Evolutionary conservation across 2,888 invertebrate genomes (phyloP).

Genomic region (Sabellastarte sp.): DNA sequence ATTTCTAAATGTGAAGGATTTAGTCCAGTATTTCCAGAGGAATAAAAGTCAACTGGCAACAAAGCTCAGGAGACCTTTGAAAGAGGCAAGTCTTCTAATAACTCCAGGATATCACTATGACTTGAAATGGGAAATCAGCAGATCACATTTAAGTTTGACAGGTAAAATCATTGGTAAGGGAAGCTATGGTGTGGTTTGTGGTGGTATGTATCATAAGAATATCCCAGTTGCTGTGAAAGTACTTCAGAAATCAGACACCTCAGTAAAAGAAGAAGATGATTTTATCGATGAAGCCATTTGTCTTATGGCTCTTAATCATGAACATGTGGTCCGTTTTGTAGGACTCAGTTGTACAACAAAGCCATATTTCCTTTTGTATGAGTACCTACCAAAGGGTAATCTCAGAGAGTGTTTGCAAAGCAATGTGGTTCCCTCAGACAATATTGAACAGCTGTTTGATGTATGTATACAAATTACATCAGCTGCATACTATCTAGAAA

Average conservation of each 20-base stretch:
- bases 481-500: slow-evolving; percentile 30
- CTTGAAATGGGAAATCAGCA: slow-evolving; percentile 21
- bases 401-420: slow-evolving; percentile 26
- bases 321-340: slow-evolving; percentile 29
- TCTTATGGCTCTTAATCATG: slow-evolving; percentile 27
- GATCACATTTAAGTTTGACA: slow-evolving; percentile 19
- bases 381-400: slow-evolving; percentile 27
- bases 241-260: slow-evolving; percentile 25
- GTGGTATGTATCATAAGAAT: slow-evolving; percentile 22
- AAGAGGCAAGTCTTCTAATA: slow-evolving; percentile 25
- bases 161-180: slow-evolving; percentile 29
- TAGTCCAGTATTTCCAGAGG: slow-evolving; percentile 28
- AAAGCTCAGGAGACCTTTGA: slow-evolving; percentile 26
- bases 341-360: slow-evolving; percentile 27
- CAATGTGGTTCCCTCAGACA: slow-evolving; percentile 19
- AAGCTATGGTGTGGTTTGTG: slow-evolving; percentile 29
- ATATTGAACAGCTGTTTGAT: slow-evolving; percentile 30
- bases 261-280: slow-evolving; percentile 30
- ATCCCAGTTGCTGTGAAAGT: slow-evolving; percentile 30
- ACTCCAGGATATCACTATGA: slow-evolving; percentile 32
- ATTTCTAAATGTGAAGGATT: slow-evolving; percentile 30
- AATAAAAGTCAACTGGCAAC: slow-evolving; percentile 28
- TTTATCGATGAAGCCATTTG: slow-evolving; percentile 31
- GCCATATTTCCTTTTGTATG: slow-evolving; percentile 31
- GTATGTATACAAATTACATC: slow-evolving; percentile 31